Base-by-base conservation (phyloP, 2,888 invertebrate species). In the Caenorhabditis sinica region DNA sequence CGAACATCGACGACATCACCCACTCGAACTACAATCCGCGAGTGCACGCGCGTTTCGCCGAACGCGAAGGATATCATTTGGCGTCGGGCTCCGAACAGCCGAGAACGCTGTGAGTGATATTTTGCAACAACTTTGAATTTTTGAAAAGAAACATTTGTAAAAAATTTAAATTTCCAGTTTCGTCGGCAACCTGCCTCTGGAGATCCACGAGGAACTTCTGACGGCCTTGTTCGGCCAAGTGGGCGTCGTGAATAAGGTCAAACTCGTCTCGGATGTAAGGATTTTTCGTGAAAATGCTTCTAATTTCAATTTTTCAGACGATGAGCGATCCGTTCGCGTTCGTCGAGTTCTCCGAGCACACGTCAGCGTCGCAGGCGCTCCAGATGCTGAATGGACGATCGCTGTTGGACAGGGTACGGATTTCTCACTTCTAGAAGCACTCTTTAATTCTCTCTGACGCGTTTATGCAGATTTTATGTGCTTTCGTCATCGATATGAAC, bases 251-350 rank as follows among this genome's bases (percentile, higher is more conserved):
- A 97, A 97, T 94, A 97, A 97, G 93, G 98, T 98, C 94, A 99
- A 99, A 95, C 97, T 99, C 92, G 98, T 99, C 92, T 95, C 97
- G 90, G 98, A 99, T 94, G 95, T 95, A 92, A 93, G 94, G 13
- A 40, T 13, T 2, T 13, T 36, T 36, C 5, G 33, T 9, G 33
- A 9, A 13, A 40, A 43, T 56, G n/a, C n/a, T n/a, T n/a, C n/a
- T 17, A 30, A 28, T 25, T 83, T 89, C 82, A 30, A 20, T 6
- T 28, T 93, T 94, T 82, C 93, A 95, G 95, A 96, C 97, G 85
- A 96, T 97, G 92, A 97, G 97, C 94, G 98, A 99, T 94, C 98
- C 98, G 15, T 99, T 99, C 94, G 98, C 98, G 90, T 99, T 99
- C 94, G 96, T 99, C 92, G 99, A 99, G 94, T 98, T 97, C 94